A percentile compares a stretch with the other conserved stretches of the same genome.
Evolutionary conservation across 64 coral and sea anemone genomes (phyloP).

Genomic region (Montipora sp.): DNA sequence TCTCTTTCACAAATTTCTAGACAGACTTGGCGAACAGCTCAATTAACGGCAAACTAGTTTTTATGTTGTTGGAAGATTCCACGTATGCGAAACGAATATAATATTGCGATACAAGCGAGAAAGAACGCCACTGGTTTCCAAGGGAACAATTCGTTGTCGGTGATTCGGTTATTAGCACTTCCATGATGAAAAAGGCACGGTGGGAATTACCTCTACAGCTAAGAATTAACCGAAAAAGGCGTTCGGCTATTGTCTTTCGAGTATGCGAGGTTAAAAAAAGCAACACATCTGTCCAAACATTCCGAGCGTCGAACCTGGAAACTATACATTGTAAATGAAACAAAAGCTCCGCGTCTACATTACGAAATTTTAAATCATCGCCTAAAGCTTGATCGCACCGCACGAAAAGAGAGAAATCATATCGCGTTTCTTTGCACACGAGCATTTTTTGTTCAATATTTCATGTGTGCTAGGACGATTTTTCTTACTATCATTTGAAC

Average conservation of each 20-base stretch:
- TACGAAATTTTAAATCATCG: background rate
- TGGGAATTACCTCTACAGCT: background rate
- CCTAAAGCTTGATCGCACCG: background rate
- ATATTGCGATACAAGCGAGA: no score
- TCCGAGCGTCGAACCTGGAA: conserved; percentile 1
- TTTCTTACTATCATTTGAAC: background rate
- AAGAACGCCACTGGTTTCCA: no score
- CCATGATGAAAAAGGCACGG: background rate
- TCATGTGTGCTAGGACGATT: background rate
- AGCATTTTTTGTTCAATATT: background rate
- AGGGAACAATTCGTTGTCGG: no score
- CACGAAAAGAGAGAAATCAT: background rate
- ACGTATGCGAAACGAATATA: no score
- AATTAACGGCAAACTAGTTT: no score
- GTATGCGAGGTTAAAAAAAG: background rate
- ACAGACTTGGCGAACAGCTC: no score
- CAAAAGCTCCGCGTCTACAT: background rate
- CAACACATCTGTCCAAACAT: conserved; percentile 11
- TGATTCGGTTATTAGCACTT: background rate
- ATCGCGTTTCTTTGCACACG: background rate
- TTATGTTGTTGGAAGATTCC: no score
- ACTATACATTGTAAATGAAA: background rate
- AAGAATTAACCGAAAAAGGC: background rate
- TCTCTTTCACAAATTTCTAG: no score
- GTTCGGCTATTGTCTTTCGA: background rate